These are phyloP conservation scores for Orius laevigatus DNA, from an alignment of 1,140 invertebrate species.

Conservation along the genomic window DNA sequence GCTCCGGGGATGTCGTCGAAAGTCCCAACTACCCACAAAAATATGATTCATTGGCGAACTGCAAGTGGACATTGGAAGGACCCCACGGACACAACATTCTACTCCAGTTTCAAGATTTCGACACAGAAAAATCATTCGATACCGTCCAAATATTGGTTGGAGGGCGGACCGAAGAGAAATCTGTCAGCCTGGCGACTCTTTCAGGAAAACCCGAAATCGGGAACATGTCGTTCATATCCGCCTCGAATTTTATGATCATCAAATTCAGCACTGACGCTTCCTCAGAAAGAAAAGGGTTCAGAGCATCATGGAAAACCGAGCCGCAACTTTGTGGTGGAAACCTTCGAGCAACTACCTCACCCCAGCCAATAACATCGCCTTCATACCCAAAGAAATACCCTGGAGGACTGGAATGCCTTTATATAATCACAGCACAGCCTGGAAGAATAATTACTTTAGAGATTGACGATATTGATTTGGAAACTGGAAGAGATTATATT, in stretches of 20 bases:
- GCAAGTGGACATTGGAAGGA: slow-evolving; percentile 94
- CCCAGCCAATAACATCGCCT: slow-evolving; percentile 69
- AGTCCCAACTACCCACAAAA: slow-evolving; percentile 88
- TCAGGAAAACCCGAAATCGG: slow-evolving; percentile 75
- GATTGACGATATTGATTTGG: slow-evolving; percentile 78
- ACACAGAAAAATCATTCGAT: slow-evolving; percentile 91
- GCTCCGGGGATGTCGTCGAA: slow-evolving; percentile 86
- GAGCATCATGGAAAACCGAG: slow-evolving; percentile 85
- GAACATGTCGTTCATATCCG: slow-evolving; percentile 73
- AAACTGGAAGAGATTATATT: slow-evolving; percentile 69
- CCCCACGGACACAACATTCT: slow-evolving; percentile 88
- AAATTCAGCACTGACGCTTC: slow-evolving; percentile 89
- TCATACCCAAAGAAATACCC: slow-evolving; percentile 85
- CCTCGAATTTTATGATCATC: slow-evolving; percentile 95
- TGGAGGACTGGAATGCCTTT: slow-evolving; percentile 85
- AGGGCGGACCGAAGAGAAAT: slow-evolving; percentile 84
- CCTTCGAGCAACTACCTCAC: slow-evolving; percentile 62
- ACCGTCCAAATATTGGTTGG: slow-evolving; percentile 90
- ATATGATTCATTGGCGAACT: slow-evolving; percentile 75
- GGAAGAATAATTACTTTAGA: slow-evolving; percentile 77
- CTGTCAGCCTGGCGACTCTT: slow-evolving; percentile 75
- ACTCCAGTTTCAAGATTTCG: slow-evolving; percentile 68
- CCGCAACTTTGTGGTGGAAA: slow-evolving; percentile 75
- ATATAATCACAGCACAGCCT: slow-evolving; percentile 73
- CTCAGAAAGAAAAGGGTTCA: slow-evolving; percentile 84